Evolutionary conservation across 2,888 invertebrate species (phyloP), one percentile per base, ranked within the genome.

Genomic region (Xestia xanthographa): DNA sequence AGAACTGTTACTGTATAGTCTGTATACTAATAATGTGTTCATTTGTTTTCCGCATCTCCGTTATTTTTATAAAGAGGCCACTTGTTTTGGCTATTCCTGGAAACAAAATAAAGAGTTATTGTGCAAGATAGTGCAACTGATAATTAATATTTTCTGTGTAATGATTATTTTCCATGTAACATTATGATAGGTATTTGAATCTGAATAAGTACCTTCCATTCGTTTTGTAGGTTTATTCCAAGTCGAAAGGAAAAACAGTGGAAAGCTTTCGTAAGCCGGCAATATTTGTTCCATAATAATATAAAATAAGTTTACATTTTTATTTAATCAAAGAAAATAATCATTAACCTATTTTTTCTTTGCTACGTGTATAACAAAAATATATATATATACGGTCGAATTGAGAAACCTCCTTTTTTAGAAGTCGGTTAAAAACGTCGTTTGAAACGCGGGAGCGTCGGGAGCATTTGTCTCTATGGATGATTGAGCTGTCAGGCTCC

Each of bases 31-130:
- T 60, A 45, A 48, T 66, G 22, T 26, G 20, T 34, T n/a, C 5
- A 8, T 50, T n/a, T 63, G 29, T 65, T 11, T 20, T 20, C 56
- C 56, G 17, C 0, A 38, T 38, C 38, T 68, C 22, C 5, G 14
- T 60, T 8, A 8, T 45, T 48, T 29, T 22, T 3, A 20, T 48
- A 48, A 0, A 76, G 41, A 29, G 69, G 20, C n/a, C 4, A 60
- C 56, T 67, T 78, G 70, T 67, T n/a, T 34, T 53, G 12, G 20
- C 8, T 29, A 38, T 76, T 48, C 56, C 82, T 82, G 82, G 67
- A 72, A 82, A 50, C 6, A 67, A 67, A 53, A 82, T 48, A 75
- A 68, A 56, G 26, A 43, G 41, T 41, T 43, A 41, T 63, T 80
- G 6, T 68, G 14, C 14, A 38, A 43, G 12, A 53, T 41, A 58